phyloP scores from a whole-genome alignment of 2,797 vertebrate genomes.

The Muscicapa striata region DNA sequence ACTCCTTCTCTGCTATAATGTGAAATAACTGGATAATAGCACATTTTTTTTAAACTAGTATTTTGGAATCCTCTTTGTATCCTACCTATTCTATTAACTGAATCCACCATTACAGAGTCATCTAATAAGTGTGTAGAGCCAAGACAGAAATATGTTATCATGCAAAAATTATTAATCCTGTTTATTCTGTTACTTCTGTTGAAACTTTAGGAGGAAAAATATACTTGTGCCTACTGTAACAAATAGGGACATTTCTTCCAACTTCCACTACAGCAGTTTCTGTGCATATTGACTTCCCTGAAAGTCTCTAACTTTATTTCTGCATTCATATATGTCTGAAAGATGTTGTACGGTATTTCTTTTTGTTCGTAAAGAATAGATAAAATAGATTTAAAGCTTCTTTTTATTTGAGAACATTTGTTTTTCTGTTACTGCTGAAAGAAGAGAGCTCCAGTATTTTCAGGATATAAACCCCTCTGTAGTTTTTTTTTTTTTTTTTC shows the following conservation, averaged over 20 bases:
- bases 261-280: constrained; percentile 40
- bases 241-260: constrained; percentile 36
- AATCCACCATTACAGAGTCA: neutral
- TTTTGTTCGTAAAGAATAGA: neutral
- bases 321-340: neutral
- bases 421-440: neutral
- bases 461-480: neutral
- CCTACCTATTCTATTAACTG: neutral
- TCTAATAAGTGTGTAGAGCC: neutral
- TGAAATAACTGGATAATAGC: neutral
- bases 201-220: constrained; percentile 30
- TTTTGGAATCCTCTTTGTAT: neutral
- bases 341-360: neutral
- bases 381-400: neutral
- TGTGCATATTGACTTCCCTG: constrained; percentile 11
- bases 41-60: neutral
- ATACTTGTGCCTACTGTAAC: neutral
- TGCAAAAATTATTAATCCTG: constrained; percentile 28
- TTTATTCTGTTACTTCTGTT: constrained; percentile 24
- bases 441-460: neutral
- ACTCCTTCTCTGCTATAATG: neutral
- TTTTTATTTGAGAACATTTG: neutral
- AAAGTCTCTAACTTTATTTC: constrained; percentile 42
- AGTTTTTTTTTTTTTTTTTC: neutral
- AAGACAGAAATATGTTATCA: constrained; percentile 27